phyloP scores from a whole-genome alignment of 53 echinoderm and acorn worm genomes.

The Arbacia lixula region DNA sequence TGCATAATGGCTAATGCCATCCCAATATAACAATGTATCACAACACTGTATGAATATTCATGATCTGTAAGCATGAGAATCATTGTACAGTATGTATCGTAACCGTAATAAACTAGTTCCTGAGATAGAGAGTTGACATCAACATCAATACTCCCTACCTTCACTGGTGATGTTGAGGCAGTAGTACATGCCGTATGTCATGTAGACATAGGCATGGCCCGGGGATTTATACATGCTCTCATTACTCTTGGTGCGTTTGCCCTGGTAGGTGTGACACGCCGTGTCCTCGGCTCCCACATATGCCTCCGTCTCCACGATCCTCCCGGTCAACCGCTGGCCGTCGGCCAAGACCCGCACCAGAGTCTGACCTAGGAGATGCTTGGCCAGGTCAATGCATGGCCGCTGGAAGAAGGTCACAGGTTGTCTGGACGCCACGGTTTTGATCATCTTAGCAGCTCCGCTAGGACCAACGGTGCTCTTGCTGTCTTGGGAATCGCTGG shows the following conservation, averaged over 20 bases:
- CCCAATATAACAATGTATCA: no score
- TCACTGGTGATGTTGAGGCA: constrained; percentile 93
- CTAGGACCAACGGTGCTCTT: no score
- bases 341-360: constrained; percentile 60
- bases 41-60: no score
- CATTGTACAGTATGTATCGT: no score
- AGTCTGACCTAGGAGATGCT: constrained; percentile 78
- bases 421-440: neutral
- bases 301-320: constrained; percentile 91
- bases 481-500: no score
- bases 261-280: constrained; percentile 79
- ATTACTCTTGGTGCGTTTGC: constrained; percentile 58
- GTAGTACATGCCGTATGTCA: constrained; percentile 95
- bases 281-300: constrained; percentile 86
- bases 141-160: no score
- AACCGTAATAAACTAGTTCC: no score
- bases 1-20: no score
- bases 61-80: no score
- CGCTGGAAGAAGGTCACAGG: constrained; percentile 67
- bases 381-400: constrained; percentile 79
- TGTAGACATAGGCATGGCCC: constrained; percentile 89
- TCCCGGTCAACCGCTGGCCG: constrained; percentile 74
- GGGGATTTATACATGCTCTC: constrained; percentile 89
- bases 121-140: no score
- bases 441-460: neutral